Evolutionary conservation across 2,113 vertebrate genomes (phyloP).

Genomic region (Tragelaphus strepsiceros): DNA sequence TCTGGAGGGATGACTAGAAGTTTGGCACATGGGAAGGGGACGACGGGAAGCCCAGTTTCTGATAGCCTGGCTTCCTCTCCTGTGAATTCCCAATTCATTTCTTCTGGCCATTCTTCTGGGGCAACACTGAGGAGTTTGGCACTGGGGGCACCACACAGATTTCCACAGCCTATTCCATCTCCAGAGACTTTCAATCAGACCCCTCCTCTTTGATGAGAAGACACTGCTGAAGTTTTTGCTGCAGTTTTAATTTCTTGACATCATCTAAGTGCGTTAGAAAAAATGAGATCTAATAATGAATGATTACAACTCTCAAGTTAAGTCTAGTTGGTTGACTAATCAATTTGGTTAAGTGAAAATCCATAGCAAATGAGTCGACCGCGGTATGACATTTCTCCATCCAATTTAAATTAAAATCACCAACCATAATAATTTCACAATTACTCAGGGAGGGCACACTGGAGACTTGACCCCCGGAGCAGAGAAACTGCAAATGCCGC

Average conservation of each 20-base stretch:
- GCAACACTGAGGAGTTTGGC: background rate
- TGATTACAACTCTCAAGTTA: conserved; percentile 87
- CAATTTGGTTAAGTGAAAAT: conserved; percentile 90
- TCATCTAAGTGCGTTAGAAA: conserved; percentile 71
- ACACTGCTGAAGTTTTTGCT: conserved; percentile 37
- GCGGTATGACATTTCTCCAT: conserved; percentile 85
- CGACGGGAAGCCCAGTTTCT: background rate
- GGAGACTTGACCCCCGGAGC: conserved; percentile 80
- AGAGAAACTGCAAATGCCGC: conserved; percentile 79
- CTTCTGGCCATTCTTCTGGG: background rate
- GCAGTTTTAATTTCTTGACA: conserved; percentile 75
- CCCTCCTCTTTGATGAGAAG: background rate
- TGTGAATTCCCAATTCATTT: background rate
- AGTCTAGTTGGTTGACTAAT: conserved; percentile 89
- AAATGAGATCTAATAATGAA: conserved; percentile 87
- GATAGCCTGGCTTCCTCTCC: background rate
- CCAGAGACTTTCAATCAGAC: background rate
- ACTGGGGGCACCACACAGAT: background rate
- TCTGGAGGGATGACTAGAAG: background rate
- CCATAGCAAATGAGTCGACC: conserved; percentile 87
- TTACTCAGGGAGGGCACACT: conserved; percentile 80
- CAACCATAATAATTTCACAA: conserved; percentile 85
- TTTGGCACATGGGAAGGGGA: background rate
- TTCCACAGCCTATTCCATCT: background rate
- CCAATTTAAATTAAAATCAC: conserved; percentile 87